Conservation (phyloP, 2,797 vertebrate species). For the Neosilurus mollespiculum region DNA sequence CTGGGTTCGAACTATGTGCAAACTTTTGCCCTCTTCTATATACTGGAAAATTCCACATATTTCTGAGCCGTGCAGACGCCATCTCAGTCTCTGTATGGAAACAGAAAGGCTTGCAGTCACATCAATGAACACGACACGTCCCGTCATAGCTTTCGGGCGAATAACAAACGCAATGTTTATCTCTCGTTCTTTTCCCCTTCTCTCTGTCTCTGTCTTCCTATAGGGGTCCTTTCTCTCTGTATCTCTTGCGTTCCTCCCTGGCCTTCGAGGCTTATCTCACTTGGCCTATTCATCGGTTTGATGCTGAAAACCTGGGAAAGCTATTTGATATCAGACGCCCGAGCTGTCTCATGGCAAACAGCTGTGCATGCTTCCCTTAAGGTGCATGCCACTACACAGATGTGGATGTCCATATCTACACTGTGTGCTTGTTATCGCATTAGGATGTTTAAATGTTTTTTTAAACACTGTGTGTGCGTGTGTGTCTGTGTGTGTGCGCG, state of each 20-base stretch:
- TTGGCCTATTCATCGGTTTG: conserved; percentile 69
- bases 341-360: conserved; percentile 27
- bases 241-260: conserved; percentile 25
- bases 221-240: conserved; percentile 1
- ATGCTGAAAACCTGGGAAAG: conserved; percentile 63
- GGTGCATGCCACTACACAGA: neutral
- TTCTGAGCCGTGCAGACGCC: neutral
- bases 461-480: neutral
- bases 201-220: conserved; percentile 42
- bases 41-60: neutral
- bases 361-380: neutral
- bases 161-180: conserved; percentile 44
- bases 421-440: conserved; percentile 1
- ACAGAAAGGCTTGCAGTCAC: conserved; percentile 67
- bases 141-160: conserved; percentile 62
- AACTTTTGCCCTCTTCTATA: neutral
- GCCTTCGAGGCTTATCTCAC: conserved; percentile 61
- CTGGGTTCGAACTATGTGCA: no score
- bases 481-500: neutral
- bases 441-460: conserved; percentile 8
- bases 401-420: neutral
- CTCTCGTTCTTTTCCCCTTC: conserved; percentile 9
- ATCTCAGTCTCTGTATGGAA: conserved; percentile 58
- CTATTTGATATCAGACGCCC: conserved; percentile 66
- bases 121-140: conserved; percentile 64